Evolutionary conservation across 2,888 invertebrate genomes (phyloP).

Genomic region (Yponomeuta evonymella): DNA sequence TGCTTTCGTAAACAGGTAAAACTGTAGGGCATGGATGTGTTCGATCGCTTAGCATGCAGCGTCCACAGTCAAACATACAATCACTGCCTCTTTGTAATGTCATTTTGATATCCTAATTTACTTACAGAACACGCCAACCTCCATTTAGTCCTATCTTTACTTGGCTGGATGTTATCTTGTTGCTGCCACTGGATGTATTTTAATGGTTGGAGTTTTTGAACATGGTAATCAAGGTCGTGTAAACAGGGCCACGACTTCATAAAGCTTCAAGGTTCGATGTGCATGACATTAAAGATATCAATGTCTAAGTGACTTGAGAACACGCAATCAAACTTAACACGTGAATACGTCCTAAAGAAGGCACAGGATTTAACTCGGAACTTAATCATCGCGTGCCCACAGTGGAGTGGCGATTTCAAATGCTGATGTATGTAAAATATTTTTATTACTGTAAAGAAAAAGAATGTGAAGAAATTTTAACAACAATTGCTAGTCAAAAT

Average conservation of each 20-base stretch:
- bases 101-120: constrained; percentile 48
- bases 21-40: too few relatives aligned
- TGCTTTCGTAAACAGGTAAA: too few relatives aligned
- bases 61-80: too few relatives aligned
- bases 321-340: neutral
- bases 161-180: neutral
- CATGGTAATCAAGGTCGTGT: neutral
- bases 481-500: too few relatives aligned
- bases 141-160: constrained; percentile 43
- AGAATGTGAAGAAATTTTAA: too few relatives aligned
- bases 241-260: neutral
- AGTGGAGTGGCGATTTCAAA: too few relatives aligned
- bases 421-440: too few relatives aligned
- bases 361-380: neutral
- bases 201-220: neutral
- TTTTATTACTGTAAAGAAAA: too few relatives aligned
- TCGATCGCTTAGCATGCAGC: too few relatives aligned
- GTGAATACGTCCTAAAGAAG: neutral
- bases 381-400: too few relatives aligned
- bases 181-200: neutral
- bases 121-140: constrained; percentile 44
- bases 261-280: neutral
- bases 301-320: neutral
- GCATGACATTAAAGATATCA: neutral
- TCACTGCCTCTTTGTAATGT: too few relatives aligned